A percentile compares a stretch with the other conserved stretches of the same genome.
Evolutionary conservation across 2,797 vertebrate species (phyloP).

Genomic region (Epinephelus coioides): DNA sequence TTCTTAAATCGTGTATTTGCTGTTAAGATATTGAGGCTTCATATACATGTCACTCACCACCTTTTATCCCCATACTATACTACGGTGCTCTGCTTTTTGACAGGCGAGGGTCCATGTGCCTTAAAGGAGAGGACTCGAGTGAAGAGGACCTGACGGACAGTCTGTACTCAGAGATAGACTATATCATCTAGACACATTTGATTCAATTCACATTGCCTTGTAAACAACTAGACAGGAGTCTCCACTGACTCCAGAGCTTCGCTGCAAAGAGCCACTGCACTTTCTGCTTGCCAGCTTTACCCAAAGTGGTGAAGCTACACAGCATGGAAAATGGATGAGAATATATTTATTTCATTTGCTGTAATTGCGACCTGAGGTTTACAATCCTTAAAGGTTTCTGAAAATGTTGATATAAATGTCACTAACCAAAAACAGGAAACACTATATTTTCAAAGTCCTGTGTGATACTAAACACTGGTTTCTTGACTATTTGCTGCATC

Average conservation of each 20-base stretch:
- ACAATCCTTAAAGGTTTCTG: neutral
- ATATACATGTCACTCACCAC: neutral
- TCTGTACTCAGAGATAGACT: conserved; percentile 87
- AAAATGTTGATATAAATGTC: conserved; percentile 19
- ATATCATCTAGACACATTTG: conserved; percentile 77
- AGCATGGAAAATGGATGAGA: conserved; percentile 39
- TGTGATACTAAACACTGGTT: neutral
- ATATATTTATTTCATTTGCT: neutral
- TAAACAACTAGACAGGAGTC: conserved; percentile 30
- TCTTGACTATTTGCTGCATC: conserved; percentile 12
- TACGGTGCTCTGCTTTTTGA: conserved; percentile 20
- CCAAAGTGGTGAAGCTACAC: conserved; percentile 42
- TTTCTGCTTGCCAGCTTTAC: conserved; percentile 50
- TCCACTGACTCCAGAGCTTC: conserved; percentile 31
- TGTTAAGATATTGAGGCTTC: neutral
- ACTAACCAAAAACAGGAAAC: conserved; percentile 16
- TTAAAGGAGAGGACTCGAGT: conserved; percentile 80
- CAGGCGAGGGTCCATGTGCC: conserved; percentile 86
- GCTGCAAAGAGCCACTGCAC: conserved; percentile 17
- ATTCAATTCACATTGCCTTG: neutral
- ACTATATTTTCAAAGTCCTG: conserved; percentile 21
- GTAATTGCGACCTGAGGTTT: neutral
- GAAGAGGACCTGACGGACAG: conserved; percentile 83
- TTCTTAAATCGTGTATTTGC: neutral
- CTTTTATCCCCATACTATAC: neutral